These are phyloP conservation scores for Fissipunctia ypsillon DNA, from an alignment of 2,888 invertebrate genomes.

Conservation along the genomic window DNA sequence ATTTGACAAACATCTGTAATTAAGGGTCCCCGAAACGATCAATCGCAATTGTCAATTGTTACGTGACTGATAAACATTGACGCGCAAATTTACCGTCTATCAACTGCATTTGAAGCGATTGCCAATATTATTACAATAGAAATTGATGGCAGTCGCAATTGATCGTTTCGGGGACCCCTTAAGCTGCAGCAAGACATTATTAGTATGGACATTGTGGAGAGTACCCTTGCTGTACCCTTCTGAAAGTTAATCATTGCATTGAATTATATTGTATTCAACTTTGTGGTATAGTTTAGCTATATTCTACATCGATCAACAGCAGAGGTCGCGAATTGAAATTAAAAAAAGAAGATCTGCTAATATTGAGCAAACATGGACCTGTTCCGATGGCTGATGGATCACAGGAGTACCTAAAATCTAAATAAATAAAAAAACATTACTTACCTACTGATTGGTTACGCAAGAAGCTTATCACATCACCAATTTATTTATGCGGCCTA, in stretches of 20 bases:
- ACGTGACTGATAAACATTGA: no score
- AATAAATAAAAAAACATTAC: conserved; percentile 23
- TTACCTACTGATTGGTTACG: conserved; percentile 68
- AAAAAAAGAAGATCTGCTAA: background rate
- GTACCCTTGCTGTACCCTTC: background rate
- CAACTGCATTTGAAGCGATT: no score
- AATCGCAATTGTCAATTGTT: no score
- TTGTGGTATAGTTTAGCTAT: background rate
- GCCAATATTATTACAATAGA: no score
- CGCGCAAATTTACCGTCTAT: no score
- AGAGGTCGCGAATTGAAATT: background rate
- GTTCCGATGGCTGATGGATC: background rate
- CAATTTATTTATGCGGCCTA: conserved; percentile 42
- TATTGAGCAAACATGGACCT: background rate
- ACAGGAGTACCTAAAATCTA: background rate
- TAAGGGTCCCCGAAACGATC: no score
- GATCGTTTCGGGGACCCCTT: no score
- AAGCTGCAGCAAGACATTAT: background rate
- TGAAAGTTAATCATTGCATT: background rate
- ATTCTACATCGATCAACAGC: background rate
- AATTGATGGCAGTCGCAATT: no score
- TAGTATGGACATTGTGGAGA: background rate
- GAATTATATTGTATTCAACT: background rate
- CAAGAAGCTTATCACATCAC: conserved; percentile 68
- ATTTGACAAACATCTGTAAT: background rate